Conservation (phyloP, 2,113 vertebrate genomes). For the Pterocles orientalis region DNA sequence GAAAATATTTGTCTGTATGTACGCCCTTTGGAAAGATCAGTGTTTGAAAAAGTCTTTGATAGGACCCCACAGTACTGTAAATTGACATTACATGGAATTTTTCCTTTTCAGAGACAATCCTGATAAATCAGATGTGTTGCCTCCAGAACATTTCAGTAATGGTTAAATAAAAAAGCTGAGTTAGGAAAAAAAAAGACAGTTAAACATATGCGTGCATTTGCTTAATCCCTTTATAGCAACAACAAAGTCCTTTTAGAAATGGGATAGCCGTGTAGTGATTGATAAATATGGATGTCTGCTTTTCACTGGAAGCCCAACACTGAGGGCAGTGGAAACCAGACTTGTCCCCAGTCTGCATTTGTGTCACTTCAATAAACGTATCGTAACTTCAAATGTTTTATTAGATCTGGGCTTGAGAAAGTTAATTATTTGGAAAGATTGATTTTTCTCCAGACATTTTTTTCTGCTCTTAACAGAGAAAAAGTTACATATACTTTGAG, state of each 20-base stretch:
- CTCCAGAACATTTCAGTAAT: background rate
- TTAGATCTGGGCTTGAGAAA: background rate
- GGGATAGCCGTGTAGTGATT: background rate
- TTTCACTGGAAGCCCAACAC: background rate
- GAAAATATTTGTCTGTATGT: background rate
- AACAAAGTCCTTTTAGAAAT: background rate
- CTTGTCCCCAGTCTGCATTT: background rate
- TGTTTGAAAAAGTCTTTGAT: background rate
- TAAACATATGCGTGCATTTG: background rate
- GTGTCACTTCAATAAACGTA: background rate
- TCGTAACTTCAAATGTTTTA: background rate
- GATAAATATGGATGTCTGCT: background rate
- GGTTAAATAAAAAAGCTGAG: background rate
- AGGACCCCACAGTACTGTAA: background rate
- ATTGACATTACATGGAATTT: background rate
- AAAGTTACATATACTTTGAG: background rate
- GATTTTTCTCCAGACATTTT: background rate
- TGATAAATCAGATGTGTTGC: background rate
- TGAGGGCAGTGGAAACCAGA: background rate
- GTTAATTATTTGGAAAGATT: background rate
- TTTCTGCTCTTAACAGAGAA: background rate
- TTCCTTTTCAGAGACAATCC: background rate
- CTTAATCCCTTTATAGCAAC: background rate
- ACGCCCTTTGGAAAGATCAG: background rate
- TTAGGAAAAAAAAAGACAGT: background rate